Conservation (phyloP, 2,888 invertebrate species). For the Antheraea assamensis region DNA sequence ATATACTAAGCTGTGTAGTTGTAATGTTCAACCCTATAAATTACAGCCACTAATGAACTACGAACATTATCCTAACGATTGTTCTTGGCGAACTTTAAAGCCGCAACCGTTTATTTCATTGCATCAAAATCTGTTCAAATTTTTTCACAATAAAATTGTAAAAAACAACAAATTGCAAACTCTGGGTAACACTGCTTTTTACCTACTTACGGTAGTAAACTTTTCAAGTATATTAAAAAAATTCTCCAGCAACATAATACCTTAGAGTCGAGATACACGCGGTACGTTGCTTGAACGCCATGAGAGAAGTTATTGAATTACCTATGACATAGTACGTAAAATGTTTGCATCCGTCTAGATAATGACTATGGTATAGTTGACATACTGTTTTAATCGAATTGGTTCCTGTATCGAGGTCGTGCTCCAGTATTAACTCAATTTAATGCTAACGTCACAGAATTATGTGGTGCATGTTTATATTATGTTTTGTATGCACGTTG, state of each 20-base stretch:
- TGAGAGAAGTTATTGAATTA: slow-evolving; percentile 19
- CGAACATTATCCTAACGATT: slow-evolving; percentile 55
- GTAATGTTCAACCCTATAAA: slow-evolving; percentile 35
- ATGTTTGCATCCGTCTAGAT: slow-evolving; percentile 5
- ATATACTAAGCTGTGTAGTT: not conserved
- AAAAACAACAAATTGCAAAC: slow-evolving; percentile 54
- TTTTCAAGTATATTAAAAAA: slow-evolving; percentile 72
- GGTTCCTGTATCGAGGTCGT: not conserved
- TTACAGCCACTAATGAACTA: slow-evolving; percentile 46
- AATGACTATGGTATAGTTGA: slow-evolving; percentile 2
- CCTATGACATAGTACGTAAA: not conserved
- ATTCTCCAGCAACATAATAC: slow-evolving; percentile 55
- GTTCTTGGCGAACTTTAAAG: slow-evolving; percentile 53
- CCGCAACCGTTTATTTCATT: slow-evolving; percentile 52
- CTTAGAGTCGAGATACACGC: slow-evolving; percentile 50
- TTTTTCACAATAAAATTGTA: slow-evolving; percentile 59
- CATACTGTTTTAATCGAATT: not conserved
- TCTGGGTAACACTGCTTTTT: slow-evolving; percentile 42
- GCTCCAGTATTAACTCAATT: slow-evolving; percentile 1
- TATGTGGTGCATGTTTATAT: not conserved
- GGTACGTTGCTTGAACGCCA: slow-evolving; percentile 48
- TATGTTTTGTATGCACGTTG: not conserved
- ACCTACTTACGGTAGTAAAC: slow-evolving; percentile 44
- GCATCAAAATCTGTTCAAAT: slow-evolving; percentile 52
- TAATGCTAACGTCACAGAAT: not conserved